Percentiles rank a stretch among this genome's conserved stretches.
Evolutionary conservation across 2,888 invertebrate genomes (phyloP).

Genomic region (Pollenia amentaria): DNA sequence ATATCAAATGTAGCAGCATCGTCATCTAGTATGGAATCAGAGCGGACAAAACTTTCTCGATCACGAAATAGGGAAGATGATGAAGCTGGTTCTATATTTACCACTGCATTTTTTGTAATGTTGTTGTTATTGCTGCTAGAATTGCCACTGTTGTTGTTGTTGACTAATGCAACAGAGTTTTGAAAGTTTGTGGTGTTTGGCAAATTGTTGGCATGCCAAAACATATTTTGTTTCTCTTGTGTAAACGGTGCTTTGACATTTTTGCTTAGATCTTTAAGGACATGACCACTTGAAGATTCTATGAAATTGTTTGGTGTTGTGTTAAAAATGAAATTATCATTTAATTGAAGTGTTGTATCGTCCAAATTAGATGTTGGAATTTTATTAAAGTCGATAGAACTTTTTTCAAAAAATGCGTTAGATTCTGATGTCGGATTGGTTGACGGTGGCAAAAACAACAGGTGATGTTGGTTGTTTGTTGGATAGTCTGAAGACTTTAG

Average conservation of each 20-base stretch:
- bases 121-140: conserved; percentile 29
- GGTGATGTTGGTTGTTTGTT: conserved; percentile 56
- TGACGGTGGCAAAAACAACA: conserved; percentile 59
- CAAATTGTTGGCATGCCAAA: conserved; percentile 70
- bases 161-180: conserved; percentile 19
- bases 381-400: conserved; percentile 61
- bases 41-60: conserved; percentile 84
- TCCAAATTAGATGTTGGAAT: conserved; percentile 41
- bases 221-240: conserved; percentile 61
- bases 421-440: conserved; percentile 50
- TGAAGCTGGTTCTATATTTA: conserved; percentile 72
- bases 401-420: conserved; percentile 66
- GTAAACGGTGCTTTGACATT: conserved; percentile 21
- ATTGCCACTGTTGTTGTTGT: conserved; percentile 46
- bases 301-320: conserved; percentile 57
- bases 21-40: conserved; percentile 87
- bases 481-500: conserved; percentile 63
- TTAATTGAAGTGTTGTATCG: conserved; percentile 36
- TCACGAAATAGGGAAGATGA: conserved; percentile 73
- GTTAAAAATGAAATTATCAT: conserved; percentile 65
- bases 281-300: conserved; percentile 44
- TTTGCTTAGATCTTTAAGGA: conserved; percentile 52
- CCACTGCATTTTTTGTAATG: conserved; percentile 21
- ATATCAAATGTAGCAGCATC: conserved; percentile 88
- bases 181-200: conserved; percentile 46